phyloP scores from a whole-genome alignment of 2,888 invertebrate species.

The Oscheius sp. region DNA sequence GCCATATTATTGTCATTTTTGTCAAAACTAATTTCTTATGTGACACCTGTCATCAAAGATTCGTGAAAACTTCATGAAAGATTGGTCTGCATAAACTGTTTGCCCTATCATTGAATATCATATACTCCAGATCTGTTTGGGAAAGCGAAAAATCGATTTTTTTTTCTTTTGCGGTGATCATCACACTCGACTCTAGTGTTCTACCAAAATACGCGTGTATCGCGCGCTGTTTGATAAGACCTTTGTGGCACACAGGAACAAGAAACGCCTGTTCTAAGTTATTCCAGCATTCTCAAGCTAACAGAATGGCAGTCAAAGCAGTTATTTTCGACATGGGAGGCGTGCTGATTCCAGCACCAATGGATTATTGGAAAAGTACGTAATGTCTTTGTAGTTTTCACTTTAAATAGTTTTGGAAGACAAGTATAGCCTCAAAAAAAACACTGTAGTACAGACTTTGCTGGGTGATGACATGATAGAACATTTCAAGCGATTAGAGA shows the following conservation, averaged over 20 bases:
- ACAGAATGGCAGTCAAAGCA: slow-evolving; percentile 60
- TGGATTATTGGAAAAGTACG: slow-evolving; percentile 65
- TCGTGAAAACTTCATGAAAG: background rate
- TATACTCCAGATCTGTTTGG: no score
- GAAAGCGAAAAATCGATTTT: no score
- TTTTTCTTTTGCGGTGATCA: background rate
- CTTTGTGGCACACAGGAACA: background rate
- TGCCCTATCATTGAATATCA: no score
- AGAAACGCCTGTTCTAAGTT: no score
- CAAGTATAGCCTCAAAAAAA: slow-evolving; percentile 59
- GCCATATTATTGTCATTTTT: slow-evolving; percentile 4
- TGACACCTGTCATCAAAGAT: no score
- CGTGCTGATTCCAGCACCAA: slow-evolving; percentile 72
- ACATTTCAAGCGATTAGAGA: slow-evolving; percentile 68
- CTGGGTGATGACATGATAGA: slow-evolving; percentile 41
- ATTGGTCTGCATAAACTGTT: no score
- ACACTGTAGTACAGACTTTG: slow-evolving; percentile 69
- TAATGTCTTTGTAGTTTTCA: background rate
- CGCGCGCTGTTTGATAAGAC: slow-evolving; percentile 3
- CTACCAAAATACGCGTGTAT: slow-evolving; percentile 24
- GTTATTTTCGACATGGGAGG: slow-evolving; percentile 74
- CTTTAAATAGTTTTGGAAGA: slow-evolving; percentile 67
- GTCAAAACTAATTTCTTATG: background rate
- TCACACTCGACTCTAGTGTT: slow-evolving; percentile 5
- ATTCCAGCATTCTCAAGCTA: background rate